phyloP scores from a whole-genome alignment of 2,888 invertebrate species.

The Boloria euphrosyne region DNA sequence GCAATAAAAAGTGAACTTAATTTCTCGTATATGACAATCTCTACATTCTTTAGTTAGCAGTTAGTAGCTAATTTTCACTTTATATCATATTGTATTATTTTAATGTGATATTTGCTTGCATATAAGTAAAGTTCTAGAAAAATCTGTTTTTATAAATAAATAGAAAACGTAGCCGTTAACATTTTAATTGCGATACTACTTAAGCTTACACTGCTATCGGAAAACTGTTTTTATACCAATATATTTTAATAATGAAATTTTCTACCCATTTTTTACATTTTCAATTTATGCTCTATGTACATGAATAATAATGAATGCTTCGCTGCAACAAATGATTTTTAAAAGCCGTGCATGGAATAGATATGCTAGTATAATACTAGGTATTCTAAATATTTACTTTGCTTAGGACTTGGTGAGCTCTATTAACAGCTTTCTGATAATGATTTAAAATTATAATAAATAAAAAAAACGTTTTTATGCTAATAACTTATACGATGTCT shows the following conservation, averaged over 20 bases:
- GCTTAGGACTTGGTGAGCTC: too few species aligned
- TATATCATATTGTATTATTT: too few species aligned
- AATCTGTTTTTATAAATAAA: too few species aligned
- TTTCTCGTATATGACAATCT: background rate
- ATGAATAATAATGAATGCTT: conserved; percentile 13
- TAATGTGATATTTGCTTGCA: too few species aligned
- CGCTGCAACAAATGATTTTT: conserved; percentile 6
- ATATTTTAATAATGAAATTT: background rate
- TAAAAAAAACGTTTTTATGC: too few species aligned
- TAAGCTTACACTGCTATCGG: background rate
- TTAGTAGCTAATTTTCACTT: background rate
- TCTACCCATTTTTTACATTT: conserved; percentile 1
- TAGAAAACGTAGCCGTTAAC: background rate
- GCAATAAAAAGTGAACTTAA: conserved; percentile 3
- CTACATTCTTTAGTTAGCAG: background rate
- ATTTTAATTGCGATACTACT: background rate
- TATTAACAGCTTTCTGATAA: too few species aligned
- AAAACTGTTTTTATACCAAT: background rate
- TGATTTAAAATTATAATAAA: too few species aligned
- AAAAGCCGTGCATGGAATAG: conserved; percentile 1
- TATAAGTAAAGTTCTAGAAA: too few species aligned
- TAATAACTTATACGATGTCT: too few species aligned
- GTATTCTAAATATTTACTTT: too few species aligned
- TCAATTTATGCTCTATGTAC: background rate
- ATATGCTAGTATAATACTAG: background rate